phyloP scores from a whole-genome alignment of 2,113 vertebrate genomes.

The Xyrauchen texanus region DNA sequence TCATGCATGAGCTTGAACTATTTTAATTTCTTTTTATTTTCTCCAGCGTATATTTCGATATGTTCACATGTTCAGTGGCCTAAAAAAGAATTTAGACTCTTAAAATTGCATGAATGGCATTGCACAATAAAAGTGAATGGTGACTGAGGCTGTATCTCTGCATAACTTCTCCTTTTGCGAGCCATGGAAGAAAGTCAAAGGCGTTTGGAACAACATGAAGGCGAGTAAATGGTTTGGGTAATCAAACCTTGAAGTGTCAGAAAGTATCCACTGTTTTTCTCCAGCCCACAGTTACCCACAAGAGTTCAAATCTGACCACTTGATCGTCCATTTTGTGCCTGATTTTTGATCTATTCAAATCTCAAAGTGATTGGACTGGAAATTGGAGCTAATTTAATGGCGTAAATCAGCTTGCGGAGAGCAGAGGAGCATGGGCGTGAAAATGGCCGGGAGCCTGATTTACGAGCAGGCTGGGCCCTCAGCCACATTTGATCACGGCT shows the following conservation, averaged over 20 bases:
- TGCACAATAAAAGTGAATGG: too few species aligned
- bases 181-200: too few species aligned
- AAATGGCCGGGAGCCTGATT: conserved; percentile 49
- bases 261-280: neutral
- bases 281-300: neutral
- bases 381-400: conserved; percentile 56
- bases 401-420: conserved; percentile 55
- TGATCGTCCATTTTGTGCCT: conserved; percentile 25
- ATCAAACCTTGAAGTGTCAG: too few species aligned
- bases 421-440: conserved; percentile 2
- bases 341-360: conserved; percentile 30
- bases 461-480: conserved; percentile 48
- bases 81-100: too few species aligned
- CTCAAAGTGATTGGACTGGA: conserved; percentile 40
- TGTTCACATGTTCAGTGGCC: too few species aligned
- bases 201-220: too few species aligned
- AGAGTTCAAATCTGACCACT: conserved; percentile 31
- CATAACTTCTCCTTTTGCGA: too few species aligned
- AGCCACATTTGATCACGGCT: conserved; percentile 58
- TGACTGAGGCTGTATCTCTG: too few species aligned
- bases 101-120: too few species aligned
- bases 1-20: conserved; percentile 13
- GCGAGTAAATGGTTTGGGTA: too few species aligned
- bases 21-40: conserved; percentile 8
- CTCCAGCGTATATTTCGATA: neutral